phyloP scores from a whole-genome alignment of 2,888 invertebrate species.

The Punctoribates punctum region DNA sequence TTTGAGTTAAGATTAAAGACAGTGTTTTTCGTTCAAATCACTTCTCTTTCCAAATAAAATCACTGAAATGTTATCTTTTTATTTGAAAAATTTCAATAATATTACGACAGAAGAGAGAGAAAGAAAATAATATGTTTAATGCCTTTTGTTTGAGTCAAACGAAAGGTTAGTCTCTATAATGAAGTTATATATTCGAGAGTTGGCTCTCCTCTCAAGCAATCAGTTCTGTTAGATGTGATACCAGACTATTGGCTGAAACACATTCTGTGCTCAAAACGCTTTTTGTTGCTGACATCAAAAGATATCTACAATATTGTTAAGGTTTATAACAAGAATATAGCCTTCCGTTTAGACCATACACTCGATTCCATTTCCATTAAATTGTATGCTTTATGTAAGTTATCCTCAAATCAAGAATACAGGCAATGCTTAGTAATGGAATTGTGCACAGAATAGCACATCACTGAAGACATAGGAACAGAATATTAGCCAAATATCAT shows the following conservation, averaged over 20 bases:
- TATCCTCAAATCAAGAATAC: not conserved
- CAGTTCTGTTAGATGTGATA: not conserved
- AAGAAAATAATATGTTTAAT: no score
- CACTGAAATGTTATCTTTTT: no score
- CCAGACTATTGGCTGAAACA: not conserved
- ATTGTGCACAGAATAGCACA: not conserved
- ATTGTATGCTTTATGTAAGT: conserved; percentile 9
- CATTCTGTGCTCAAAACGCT: not conserved
- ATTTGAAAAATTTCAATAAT: no score
- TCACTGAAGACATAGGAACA: not conserved
- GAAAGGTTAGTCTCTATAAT: no score
- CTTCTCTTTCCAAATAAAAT: no score
- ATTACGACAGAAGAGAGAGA: no score
- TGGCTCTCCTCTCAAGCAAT: not conserved
- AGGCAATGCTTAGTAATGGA: not conserved
- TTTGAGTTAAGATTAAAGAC: no score
- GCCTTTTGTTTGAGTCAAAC: no score
- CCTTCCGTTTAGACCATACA: not conserved
- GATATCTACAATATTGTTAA: not conserved
- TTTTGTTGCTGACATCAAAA: conserved; percentile 3
- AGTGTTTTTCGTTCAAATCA: no score
- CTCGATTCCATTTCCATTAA: not conserved
- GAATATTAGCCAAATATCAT: no score
- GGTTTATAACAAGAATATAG: no score
- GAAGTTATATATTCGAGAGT: no score